Conservation (phyloP, 2,888 invertebrate genomes). For the Andricus quercusramuli region DNA sequence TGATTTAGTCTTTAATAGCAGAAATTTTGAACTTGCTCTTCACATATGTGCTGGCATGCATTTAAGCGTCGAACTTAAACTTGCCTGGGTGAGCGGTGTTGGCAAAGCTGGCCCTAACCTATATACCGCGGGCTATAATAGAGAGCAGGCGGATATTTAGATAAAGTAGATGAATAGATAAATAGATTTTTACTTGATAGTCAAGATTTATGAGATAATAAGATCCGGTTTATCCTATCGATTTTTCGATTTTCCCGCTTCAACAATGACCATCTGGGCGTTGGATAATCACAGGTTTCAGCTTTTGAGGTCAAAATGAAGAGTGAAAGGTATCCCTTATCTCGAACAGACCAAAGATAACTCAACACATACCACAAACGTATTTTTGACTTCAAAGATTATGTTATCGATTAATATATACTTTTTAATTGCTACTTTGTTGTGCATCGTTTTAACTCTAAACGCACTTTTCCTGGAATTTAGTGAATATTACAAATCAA, state of each 20-base stretch:
- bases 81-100: slow-evolving; percentile 66
- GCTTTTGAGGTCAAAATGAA: slow-evolving; percentile 7
- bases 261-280: background rate
- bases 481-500: too few species aligned
- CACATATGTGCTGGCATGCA: slow-evolving; percentile 36
- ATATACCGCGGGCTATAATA: slow-evolving; percentile 73
- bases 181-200: slow-evolving; percentile 29
- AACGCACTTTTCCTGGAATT: too few species aligned
- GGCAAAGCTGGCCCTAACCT: slow-evolving; percentile 76
- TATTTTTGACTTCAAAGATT: background rate
- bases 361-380: background rate
- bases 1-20: background rate
- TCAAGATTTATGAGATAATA: slow-evolving; percentile 21
- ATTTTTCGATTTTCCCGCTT: slow-evolving; percentile 9
- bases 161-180: slow-evolving; percentile 44
- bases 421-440: too few species aligned
- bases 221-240: slow-evolving; percentile 24
- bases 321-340: background rate
- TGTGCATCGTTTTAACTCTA: too few species aligned
- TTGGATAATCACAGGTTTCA: slow-evolving; percentile 12
- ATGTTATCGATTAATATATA: background rate
- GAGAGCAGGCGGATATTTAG: slow-evolving; percentile 56
- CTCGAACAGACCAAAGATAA: background rate
- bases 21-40: background rate
- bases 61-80: slow-evolving; percentile 37